Base-by-base conservation (phyloP, 1,140 invertebrate species). In the Cyrtorhinus lividipennis region DNA sequence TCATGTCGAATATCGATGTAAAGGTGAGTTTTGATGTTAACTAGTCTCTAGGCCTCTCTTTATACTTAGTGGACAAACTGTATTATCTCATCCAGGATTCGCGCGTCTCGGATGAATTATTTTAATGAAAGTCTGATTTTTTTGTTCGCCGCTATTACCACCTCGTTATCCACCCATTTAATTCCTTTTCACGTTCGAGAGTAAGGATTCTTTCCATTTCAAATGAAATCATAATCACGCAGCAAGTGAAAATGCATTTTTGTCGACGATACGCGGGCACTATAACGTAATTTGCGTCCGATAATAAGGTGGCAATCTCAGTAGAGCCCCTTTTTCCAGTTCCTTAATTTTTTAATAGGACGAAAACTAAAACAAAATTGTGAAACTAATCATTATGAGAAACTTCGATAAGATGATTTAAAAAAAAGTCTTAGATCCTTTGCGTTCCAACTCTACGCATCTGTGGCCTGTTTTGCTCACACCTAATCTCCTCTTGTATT, bases 401-500 rank as follows among this genome's bases (percentile, higher is more conserved):
- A n/a, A n/a, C n/a, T n/a, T n/a, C n/a, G n/a, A n/a, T n/a, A n/a
- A n/a, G n/a, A n/a, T n/a, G n/a, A n/a, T n/a, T n/a, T n/a, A n/a
- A n/a, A n/a, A n/a, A n/a, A n/a, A n/a, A n/a, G n/a, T 15, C 5
- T 15, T 38, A 38, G 30, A 38, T 38, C 30, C 30, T n/a, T n/a
- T 38, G 48, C 48, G 48, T 53, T 53, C 5, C 5, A 53, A 53
- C 10, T 15, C 48, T 53, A 53, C 48, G 48, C 63, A 57, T 46
- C 46, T 62, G 62, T 64, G 62, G 65, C 65, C 65, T 66, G 62
- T 64, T 64, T 66, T 66, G 65, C 65, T 66, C 65, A 66, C 60
- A 66, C 62, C 62, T 64, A 64, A 64, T 66, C 65, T 66, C 65
- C 63, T 64, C 62, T 66, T 58, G 30, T 61, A 64, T 62, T 66